phyloP scores from a whole-genome alignment of 2,113 vertebrate genomes.

The Delphinapterus leucas region DNA sequence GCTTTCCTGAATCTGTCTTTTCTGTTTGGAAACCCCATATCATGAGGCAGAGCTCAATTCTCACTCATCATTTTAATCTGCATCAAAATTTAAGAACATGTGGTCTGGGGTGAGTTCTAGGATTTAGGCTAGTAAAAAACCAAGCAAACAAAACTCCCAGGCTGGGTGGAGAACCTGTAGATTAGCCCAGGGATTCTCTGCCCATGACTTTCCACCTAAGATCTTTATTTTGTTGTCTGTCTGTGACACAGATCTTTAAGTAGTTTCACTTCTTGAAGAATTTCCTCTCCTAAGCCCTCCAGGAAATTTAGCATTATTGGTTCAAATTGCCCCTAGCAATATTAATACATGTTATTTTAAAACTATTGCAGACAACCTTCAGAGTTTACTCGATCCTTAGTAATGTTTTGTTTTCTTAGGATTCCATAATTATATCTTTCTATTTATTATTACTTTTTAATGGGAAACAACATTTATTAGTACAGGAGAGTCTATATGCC shows the following conservation, averaged over 20 bases:
- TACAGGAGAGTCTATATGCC: not conserved
- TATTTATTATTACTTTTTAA: not conserved
- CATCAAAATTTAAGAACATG: not conserved
- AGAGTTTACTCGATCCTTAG: not conserved
- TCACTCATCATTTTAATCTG: not conserved
- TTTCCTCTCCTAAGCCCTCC: not conserved
- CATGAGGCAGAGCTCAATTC: not conserved
- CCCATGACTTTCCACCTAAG: not conserved
- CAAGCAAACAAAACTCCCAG: not conserved
- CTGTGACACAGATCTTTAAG: not conserved
- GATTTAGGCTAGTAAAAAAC: not conserved
- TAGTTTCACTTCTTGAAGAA: not conserved
- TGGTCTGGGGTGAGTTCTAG: not conserved
- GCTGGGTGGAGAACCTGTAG: not conserved
- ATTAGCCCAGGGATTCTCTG: not conserved
- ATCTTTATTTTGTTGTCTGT: not conserved
- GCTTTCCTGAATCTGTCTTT: not conserved
- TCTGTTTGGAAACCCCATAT: not conserved
- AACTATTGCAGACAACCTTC: not conserved
- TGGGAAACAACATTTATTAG: not conserved
- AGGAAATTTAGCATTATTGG: not conserved
- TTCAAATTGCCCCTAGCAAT: not conserved
- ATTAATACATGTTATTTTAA: not conserved
- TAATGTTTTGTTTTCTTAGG: not conserved
- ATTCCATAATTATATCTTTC: not conserved